Percentiles rank a stretch among this genome's conserved stretches.
These are phyloP conservation scores for Actinia tenebrosa DNA, from an alignment of 64 coral and sea anemone species.

Conservation along the genomic window DNA sequence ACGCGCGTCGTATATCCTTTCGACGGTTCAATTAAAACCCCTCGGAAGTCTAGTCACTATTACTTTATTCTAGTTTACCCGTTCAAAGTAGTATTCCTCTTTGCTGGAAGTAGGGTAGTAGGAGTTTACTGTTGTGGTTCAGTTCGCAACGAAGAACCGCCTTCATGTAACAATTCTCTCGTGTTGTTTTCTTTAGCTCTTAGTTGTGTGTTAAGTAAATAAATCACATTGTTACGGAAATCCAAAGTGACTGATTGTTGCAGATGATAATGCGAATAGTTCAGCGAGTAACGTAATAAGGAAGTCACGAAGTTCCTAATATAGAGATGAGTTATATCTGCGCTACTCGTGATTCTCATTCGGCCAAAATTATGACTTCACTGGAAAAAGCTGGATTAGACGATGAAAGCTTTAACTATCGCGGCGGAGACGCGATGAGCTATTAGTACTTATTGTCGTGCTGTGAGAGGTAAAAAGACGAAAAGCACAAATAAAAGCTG, in stretches of 20 bases:
- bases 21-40: neutral
- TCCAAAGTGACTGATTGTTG: neutral
- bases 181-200: neutral
- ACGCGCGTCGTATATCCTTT: neutral
- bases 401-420: neutral
- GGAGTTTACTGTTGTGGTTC: neutral
- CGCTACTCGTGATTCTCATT: neutral
- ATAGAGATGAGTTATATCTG: neutral
- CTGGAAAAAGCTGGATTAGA: neutral
- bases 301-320: neutral
- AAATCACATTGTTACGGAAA: neutral
- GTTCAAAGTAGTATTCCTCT: neutral
- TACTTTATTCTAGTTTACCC: neutral
- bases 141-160: neutral
- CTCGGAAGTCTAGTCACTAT: neutral
- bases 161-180: neutral
- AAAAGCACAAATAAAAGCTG: neutral
- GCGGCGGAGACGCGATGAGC: neutral
- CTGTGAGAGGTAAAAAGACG: neutral
- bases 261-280: neutral
- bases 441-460: neutral
- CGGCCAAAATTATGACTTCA: neutral
- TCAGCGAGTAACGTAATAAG: neutral
- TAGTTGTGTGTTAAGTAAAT: slow-evolving; percentile 7
- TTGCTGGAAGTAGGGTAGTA: neutral